These are phyloP conservation scores for Helobdella robusta DNA, from an alignment of 2,888 invertebrate genomes.

Conservation along the genomic window DNA sequence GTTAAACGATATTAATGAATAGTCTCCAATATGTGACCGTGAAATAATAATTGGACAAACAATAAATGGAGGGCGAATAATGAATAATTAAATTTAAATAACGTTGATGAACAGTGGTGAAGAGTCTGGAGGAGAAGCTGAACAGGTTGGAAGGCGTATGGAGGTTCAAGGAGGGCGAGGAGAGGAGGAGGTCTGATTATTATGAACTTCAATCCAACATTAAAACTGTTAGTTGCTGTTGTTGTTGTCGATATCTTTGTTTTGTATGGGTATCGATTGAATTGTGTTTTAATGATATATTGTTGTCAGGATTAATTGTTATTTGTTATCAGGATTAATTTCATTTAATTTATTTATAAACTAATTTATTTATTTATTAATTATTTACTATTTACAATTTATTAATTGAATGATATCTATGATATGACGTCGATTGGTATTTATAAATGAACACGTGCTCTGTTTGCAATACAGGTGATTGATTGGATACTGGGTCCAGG, in stretches of 20 bases:
- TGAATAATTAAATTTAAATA: too few relatives aligned
- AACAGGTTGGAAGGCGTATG: slow-evolving; percentile 41
- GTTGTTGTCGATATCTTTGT: neutral
- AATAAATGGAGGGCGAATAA: too few relatives aligned
- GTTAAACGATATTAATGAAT: too few relatives aligned
- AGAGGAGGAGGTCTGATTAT: slow-evolving; percentile 36
- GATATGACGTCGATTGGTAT: too few relatives aligned
- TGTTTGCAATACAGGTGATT: slow-evolving; percentile 62
- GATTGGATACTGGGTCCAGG: slow-evolving; percentile 70
- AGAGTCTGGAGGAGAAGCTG: slow-evolving; percentile 42
- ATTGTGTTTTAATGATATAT: neutral
- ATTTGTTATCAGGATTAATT: too few relatives aligned
- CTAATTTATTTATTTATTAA: neutral
- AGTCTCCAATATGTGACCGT: too few relatives aligned
- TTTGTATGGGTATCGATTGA: neutral
- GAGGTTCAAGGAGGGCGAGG: slow-evolving; percentile 36
- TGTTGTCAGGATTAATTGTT: too few relatives aligned
- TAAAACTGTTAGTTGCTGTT: slow-evolving; percentile 15
- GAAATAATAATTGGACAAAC: too few relatives aligned
- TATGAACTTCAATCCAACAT: slow-evolving; percentile 15
- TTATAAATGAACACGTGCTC: too few relatives aligned
- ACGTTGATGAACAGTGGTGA: too few relatives aligned
- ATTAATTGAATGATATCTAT: too few relatives aligned
- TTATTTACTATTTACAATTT: neutral
- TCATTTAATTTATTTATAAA: too few relatives aligned